Evolutionary conservation across 1,140 invertebrate genomes (phyloP), one percentile per base, ranked within the genome.

Genomic region (Drosophila lacertosa): DNA sequence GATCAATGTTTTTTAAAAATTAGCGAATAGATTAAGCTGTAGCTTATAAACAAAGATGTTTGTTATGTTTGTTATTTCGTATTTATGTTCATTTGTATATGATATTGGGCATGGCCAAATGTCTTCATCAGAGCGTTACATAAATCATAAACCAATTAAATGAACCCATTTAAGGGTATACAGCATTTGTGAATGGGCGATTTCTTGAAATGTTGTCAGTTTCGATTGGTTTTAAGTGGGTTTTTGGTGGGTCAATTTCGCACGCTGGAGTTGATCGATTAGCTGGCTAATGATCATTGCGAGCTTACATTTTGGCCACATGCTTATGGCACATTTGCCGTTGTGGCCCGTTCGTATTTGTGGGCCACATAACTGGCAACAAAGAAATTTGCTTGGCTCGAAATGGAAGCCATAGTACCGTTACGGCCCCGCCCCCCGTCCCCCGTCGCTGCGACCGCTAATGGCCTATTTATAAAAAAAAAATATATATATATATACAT

Each of bases 301-400:
- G 2, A 15, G 1, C 24, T 50, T 15, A 15, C 24, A 29, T 67
- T 40, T 39, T 45, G 32, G 42, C 39, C 39, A 7, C 26, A 7
- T 7, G 9, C 6, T 29, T 74, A 39, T 50, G 42, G 24, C 64
- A 4, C 5, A 7, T 39, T 70, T 54, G 58, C 67, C 72, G 48
- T 70, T 77, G 66, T 65, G 45, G 44, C 33, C 33, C 35, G 18
- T 44, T 44, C 24, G 26, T 35, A 44, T 84, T 84, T 83, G 69
- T 83, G 76, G 80, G 80, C 79, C 80, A 84, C 71, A 84, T 84
- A 83, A 86, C 72, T 84, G 79, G 10, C 45, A 79, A 39, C 50
- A 50, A 35, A 20, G 16, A 48, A 45, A 42, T 35, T 70, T 63
- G 51, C 15, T 68, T 59, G 51, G 60, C 55, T 62, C 39, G 60